A percentile compares a stretch with the other conserved stretches of the same genome.
Conservation (phyloP, 2,888 invertebrate species). For the Timema cristinae region DNA sequence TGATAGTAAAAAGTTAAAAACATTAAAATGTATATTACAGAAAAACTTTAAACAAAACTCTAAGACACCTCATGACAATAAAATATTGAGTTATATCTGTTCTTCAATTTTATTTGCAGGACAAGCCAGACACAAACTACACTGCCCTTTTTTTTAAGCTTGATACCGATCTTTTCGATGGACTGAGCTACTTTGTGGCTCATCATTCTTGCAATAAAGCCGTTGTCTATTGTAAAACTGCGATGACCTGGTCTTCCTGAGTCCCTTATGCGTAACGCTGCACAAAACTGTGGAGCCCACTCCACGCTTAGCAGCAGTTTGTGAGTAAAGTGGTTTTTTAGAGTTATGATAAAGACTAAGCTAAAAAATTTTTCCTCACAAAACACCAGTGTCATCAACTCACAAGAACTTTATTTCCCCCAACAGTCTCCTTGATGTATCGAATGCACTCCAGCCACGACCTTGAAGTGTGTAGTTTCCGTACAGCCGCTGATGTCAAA, state of each 20-base stretch:
- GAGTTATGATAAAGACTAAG: too few relatives aligned
- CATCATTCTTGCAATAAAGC: slow-evolving; percentile 96
- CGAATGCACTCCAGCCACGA: slow-evolving; percentile 84
- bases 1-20: neutral
- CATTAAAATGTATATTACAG: neutral
- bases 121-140: neutral
- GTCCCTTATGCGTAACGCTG: slow-evolving; percentile 84
- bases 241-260: slow-evolving; percentile 90
- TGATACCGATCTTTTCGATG: slow-evolving; percentile 75
- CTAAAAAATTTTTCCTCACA: neutral
- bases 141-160: slow-evolving; percentile 69
- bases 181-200: slow-evolving; percentile 83
- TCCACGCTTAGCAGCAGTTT: slow-evolving; percentile 92
- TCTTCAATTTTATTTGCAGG: too few relatives aligned
- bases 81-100: too few relatives aligned
- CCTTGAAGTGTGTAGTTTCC: slow-evolving; percentile 81
- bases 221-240: slow-evolving; percentile 98
- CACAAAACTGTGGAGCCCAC: slow-evolving; percentile 99
- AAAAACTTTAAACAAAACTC: too few relatives aligned
- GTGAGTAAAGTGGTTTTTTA: slow-evolving; percentile 32
- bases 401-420: slow-evolving; percentile 88
- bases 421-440: slow-evolving; percentile 85
- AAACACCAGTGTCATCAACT: slow-evolving; percentile 42
- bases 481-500: slow-evolving; percentile 85
- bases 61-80: too few relatives aligned